These are phyloP conservation scores for Abscondita cerata DNA, from an alignment of 2,888 invertebrate genomes.

Conservation along the genomic window DNA sequence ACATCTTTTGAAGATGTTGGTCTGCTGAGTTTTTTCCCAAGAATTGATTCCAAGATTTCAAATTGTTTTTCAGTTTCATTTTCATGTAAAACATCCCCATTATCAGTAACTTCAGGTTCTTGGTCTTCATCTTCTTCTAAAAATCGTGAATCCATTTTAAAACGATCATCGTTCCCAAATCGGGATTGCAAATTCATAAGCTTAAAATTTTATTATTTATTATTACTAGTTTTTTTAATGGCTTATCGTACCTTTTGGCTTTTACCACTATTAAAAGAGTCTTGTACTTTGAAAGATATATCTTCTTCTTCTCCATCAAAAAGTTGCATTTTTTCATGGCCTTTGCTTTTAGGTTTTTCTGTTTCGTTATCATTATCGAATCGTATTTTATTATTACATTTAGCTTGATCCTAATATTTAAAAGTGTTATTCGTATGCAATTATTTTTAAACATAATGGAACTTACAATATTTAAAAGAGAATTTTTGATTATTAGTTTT, in stretches of 20 bases:
- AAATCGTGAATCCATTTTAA: constrained; percentile 77
- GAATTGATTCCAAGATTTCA: constrained; percentile 59
- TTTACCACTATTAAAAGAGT: constrained; percentile 71
- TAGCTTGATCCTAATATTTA: neutral
- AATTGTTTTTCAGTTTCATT: constrained; percentile 59
- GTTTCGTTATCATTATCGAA: constrained; percentile 64
- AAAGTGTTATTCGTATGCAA: no score
- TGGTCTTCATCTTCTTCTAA: constrained; percentile 62
- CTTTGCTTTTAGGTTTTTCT: neutral
- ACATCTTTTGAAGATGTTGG: constrained; percentile 18
- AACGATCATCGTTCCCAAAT: constrained; percentile 79
- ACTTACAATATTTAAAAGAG: constrained; percentile 69
- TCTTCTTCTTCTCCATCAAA: constrained; percentile 48
- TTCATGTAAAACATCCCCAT: constrained; percentile 40
- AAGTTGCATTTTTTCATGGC: constrained; percentile 28
- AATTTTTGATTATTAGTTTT: constrained; percentile 69
- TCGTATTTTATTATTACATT: constrained; percentile 67
- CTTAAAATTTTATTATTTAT: constrained; percentile 53
- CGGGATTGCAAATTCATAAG: constrained; percentile 74
- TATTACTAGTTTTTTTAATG: constrained; percentile 10
- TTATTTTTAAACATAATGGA: no score
- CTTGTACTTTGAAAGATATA: constrained; percentile 68
- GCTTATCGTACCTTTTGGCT: constrained; percentile 64
- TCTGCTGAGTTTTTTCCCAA: constrained; percentile 48
- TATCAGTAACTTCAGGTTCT: constrained; percentile 21